Evolutionary conservation across 53 echinoderm and acorn worm genomes (phyloP).

Genomic region (Arbacia lixula): DNA sequence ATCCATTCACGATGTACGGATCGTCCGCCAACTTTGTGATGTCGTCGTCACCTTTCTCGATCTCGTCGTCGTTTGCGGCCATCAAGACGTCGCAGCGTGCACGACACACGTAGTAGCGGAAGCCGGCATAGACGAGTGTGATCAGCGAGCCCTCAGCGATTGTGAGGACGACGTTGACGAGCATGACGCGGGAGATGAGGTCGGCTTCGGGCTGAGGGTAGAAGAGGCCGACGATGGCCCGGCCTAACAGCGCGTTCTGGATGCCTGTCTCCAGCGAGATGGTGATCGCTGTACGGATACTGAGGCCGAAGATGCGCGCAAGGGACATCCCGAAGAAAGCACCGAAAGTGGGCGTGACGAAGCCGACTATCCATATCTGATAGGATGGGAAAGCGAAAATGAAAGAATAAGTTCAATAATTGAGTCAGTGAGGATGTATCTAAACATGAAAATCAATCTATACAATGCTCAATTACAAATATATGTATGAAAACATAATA

Average conservation of each 20-base stretch:
- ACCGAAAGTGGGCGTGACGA: conserved; percentile 74
- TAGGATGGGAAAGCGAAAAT: not conserved
- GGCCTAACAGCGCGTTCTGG: conserved; percentile 91
- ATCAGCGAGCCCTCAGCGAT: conserved; percentile 72
- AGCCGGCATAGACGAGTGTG: conserved; percentile 36
- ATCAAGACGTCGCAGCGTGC: not conserved
- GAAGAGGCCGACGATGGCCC: conserved; percentile 76
- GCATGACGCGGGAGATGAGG: conserved; percentile 81
- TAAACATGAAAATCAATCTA: no score
- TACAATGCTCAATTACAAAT: no score
- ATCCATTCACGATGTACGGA: no score
- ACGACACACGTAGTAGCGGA: conserved; percentile 2
- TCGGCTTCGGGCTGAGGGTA: conserved; percentile 93
- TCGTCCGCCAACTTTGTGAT: no score
- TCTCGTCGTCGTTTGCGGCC: no score
- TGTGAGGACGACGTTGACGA: conserved; percentile 76
- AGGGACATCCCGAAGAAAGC: conserved; percentile 81
- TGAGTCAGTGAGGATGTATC: no score
- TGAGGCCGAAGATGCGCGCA: conserved; percentile 75
- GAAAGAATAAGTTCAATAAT: no score
- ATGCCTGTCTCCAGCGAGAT: conserved; percentile 93
- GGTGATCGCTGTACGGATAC: conserved; percentile 70
- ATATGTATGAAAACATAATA: no score
- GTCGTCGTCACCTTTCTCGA: no score
- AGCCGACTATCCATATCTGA: conserved; percentile 74